Evolutionary conservation across 2,113 vertebrate genomes (phyloP), one percentile per base, ranked within the genome.

Genomic region (Anthoscopus minutus): DNA sequence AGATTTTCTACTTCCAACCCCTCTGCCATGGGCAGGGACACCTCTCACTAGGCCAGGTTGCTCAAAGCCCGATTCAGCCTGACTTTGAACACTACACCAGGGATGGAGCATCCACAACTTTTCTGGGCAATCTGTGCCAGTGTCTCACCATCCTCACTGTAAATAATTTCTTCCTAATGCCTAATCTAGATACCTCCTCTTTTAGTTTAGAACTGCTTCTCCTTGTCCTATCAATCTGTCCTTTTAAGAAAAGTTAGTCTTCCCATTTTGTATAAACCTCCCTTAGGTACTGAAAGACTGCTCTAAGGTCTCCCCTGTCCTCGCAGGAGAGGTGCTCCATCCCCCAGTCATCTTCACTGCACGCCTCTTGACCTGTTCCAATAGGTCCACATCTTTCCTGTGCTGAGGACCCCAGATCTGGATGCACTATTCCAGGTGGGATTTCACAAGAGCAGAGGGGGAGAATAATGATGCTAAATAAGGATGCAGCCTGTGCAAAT

Each of bases 301-400:
- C 54, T 48, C 13, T 47, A 30, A 89, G 37, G 16, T 81, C 24
- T 74, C 21, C 14, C 21, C 45, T 60, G 58, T n/a, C 28, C 61
- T 74, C 23, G n/a, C 1, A 66, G 23, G 15, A 81, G 23, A 74
- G 20, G 30, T 47, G 30, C 24, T 89, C 20, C 47, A 74, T 45
- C 9, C 16, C 45, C 11, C 28, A 67, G 0, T 8, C 30, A 45
- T 40, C n/a, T 28, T 47, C 30, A 15, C 0, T n/a, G 6, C 21
- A n/a, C 3, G 2, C 20, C 45, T 67, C 54, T 27, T 38, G 24
- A 67, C 30, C n/a, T 67, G 21, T 21, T 67, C 61, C 54, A 82
- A 61, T 21, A 60, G 16, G 33, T 66, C 20, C 24, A 24, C 28
- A 35, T 35, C 20, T 47, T 74, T 67, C 20, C 15, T 27, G 11